Evolutionary conservation across 2,113 vertebrate species (phyloP), one percentile per base, ranked within the genome.

Genomic region (Alethe diademata): DNA sequence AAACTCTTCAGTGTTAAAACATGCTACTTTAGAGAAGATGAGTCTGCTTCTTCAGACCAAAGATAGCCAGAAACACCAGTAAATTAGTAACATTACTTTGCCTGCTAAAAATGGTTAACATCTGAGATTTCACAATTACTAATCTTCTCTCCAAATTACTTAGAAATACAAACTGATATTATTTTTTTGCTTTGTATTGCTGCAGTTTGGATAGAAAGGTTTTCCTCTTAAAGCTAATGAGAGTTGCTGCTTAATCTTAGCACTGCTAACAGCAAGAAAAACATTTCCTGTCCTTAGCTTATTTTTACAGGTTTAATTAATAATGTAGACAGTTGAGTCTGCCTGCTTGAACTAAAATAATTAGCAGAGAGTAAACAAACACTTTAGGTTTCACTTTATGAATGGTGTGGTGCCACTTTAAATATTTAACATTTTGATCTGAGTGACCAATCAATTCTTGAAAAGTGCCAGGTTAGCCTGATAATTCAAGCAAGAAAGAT

Each of bases 311-410:
- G 78, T 89, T 95, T 96, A 96, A 96, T 96, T 94, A 78, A 90
- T 95, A 89, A 97, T 93, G 75, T 73, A 95, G 82, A 51, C 92
- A 89, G 89, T 81, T 90, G 85, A 86, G 75, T 92, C 96, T 97
- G 70, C 56, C 61, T 96, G 70, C 78, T 92, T 87, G 93, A 60
- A 57, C 67, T 96, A 85, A 86, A 96, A 96, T 91, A 97, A 96
- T 93, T 97, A 97, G 70, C 95, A 91, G 65, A 87, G 83, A 87
- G 74, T 93, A 97, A 97, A 91, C 86, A 95, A 96, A 95, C 73
- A 88, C 83, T 97, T 96, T 89, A 85, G 4, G 2, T 91, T 95
- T 92, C 83, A 43, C 78, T 94, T 96, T 86, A 60, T 96, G 83
- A 97, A 91, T 97, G 66, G 75, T 56, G 40, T 93, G 90, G 93